Evolutionary conservation across 2,888 invertebrate species (phyloP), one percentile per base, ranked within the genome.

Genomic region (Mythimna ferrago): DNA sequence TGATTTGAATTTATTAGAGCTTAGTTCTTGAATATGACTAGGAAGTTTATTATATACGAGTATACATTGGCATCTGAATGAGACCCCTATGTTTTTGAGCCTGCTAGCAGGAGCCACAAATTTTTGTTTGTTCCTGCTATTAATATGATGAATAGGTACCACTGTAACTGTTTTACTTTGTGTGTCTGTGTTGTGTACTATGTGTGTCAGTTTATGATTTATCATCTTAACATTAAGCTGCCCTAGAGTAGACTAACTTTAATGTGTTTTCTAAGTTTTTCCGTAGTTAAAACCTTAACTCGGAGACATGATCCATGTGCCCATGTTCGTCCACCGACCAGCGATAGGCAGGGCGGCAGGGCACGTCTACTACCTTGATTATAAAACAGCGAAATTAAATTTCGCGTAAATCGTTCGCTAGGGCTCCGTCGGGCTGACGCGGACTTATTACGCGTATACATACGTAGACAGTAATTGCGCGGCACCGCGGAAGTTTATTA

Each of bases 401-500:
- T 81, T 86, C 72, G 68, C 80, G 56, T 77, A 82, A 86, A 74
- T 82, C 83, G 78, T 70, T 70, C 75, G 74, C 76, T 65, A 75
- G 81, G 76, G 76, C 61, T 58, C 19, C 58, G 58, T 19, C 71
- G 72, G 76, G 57, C 81, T 78, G 75, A 78, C 78, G 73, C 73
- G 60, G 69, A 86, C 82, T 78, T 82, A 86, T 86, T 80, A 85
- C 82, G 60, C 72, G 73, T 79, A 69, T 66, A 82, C 77, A 81
- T 76, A 81, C 84, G 81, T 67, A 74, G 76, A 74, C 73, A 57
- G 92, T 93, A 93, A 94, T 94, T 92, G 92, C 91, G 86, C 87
- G 83, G 86, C 82, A 90, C 92, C 90, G 90, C 92, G 94, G 94
- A 94, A 94, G 92, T 92, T 90, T 90, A 94, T 93, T 93, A 93